Evolutionary conservation across 2,888 invertebrate species (phyloP).

Genomic region (Amphipoea lucens): DNA sequence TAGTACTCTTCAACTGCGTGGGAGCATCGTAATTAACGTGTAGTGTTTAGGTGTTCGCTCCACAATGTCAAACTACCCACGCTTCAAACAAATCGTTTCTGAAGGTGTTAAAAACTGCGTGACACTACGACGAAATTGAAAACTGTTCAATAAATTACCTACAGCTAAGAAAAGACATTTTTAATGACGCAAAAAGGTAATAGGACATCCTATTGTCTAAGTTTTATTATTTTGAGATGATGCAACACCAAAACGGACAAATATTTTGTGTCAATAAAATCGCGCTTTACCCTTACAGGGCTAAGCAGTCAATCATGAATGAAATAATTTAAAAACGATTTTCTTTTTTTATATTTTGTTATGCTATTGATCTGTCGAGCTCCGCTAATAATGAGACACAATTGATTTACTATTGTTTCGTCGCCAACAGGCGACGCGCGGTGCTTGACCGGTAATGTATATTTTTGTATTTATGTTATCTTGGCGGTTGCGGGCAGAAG

Average conservation of each 20-base stretch:
- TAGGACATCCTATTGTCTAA: neutral
- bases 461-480: too few relatives aligned
- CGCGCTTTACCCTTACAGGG: too few relatives aligned
- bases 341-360: too few relatives aligned
- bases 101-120: neutral
- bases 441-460: too few relatives aligned
- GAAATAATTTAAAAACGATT: too few relatives aligned
- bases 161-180: neutral
- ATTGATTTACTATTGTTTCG: too few relatives aligned
- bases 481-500: too few relatives aligned
- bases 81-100: slow-evolving; percentile 5
- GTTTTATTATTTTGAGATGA: neutral
- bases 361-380: too few relatives aligned
- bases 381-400: too few relatives aligned
- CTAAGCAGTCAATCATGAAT: neutral
- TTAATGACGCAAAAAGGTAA: neutral
- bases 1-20: slow-evolving; percentile 35
- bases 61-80: slow-evolving; percentile 35
- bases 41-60: slow-evolving; percentile 25
- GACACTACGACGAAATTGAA: neutral
- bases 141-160: neutral
- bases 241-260: neutral
- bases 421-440: too few relatives aligned
- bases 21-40: slow-evolving; percentile 37
- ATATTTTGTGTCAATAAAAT: neutral